Evolutionary conservation across 2,797 vertebrate genomes (phyloP).

Genomic region (Peromyscus aztecus): DNA sequence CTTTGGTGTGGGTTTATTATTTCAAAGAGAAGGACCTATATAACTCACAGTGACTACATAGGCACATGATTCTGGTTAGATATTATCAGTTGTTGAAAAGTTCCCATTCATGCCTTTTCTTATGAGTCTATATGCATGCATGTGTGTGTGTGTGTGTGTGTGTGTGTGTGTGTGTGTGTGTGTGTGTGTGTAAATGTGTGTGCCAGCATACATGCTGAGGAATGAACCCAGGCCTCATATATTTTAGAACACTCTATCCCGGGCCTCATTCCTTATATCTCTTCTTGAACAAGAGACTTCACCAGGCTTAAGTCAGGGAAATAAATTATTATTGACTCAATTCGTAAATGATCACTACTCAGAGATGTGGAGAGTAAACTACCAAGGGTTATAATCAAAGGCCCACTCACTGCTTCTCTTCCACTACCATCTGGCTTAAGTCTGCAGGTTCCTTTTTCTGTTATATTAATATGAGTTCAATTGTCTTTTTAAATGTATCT

Average conservation of each 20-base stretch:
- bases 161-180: not conserved
- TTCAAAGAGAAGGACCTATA: conserved; percentile 8
- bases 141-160: not conserved
- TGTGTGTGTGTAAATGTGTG: not conserved
- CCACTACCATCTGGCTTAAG: too few species aligned
- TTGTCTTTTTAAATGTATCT: not conserved
- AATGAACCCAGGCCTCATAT: not conserved
- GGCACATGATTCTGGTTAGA: not conserved
- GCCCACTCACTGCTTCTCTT: fast-evolving
- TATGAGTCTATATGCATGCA: not conserved
- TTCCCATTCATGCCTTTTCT: not conserved
- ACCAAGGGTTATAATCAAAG: not conserved
- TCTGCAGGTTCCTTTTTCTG: not conserved
- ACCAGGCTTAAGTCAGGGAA: not conserved
- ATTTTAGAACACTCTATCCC: not conserved
- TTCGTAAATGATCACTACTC: not conserved
- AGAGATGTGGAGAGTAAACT: not conserved
- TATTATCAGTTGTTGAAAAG: not conserved
- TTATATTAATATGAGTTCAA: not conserved
- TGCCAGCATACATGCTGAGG: not conserved
- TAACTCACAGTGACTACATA: not conserved
- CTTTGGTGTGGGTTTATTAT: conserved; percentile 50
- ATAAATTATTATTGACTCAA: not conserved
- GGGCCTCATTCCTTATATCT: not conserved
- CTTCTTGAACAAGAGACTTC: not conserved